Evolutionary conservation across 1,140 invertebrate genomes (phyloP).

Genomic region (Temnothorax nylanderi): DNA sequence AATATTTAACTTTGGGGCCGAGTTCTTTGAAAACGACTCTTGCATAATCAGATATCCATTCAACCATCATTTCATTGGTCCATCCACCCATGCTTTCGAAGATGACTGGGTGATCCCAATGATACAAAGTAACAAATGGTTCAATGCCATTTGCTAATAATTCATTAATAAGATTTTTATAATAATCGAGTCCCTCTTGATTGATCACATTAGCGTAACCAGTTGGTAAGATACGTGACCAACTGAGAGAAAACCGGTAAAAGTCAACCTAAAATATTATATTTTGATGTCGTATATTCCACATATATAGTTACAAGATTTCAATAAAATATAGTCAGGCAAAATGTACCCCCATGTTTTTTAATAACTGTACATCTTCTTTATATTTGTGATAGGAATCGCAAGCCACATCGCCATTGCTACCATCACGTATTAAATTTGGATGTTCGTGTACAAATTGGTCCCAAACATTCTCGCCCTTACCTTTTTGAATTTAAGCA

Average conservation of each 20-base stretch:
- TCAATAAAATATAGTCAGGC: background rate
- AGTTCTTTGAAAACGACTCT: conserved; percentile 84
- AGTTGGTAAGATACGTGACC: conserved; percentile 87
- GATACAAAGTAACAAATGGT: conserved; percentile 86
- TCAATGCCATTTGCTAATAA: conserved; percentile 85
- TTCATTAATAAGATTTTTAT: conserved; percentile 86
- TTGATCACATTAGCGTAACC: conserved; percentile 86
- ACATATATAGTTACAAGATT: background rate
- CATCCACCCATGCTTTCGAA: conserved; percentile 88
- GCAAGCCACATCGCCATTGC: conserved; percentile 86
- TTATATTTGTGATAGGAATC: conserved; percentile 85
- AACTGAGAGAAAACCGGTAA: conserved; percentile 88
- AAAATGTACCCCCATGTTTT: conserved; percentile 82
- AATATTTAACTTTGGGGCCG: conserved; percentile 83
- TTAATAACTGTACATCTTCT: conserved; percentile 84
- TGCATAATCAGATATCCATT: conserved; percentile 87
- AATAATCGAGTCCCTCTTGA: conserved; percentile 86
- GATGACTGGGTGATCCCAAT: conserved; percentile 86
- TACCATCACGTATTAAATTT: conserved; percentile 78
- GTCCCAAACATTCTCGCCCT: conserved; percentile 83
- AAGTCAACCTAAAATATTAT: conserved; percentile 74
- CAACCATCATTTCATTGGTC: conserved; percentile 86
- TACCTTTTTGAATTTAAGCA: conserved; percentile 73
- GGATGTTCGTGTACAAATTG: conserved; percentile 72
- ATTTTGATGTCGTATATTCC: background rate